These are phyloP conservation scores for Merops nubicus DNA, from an alignment of 2,113 vertebrate genomes.

Conservation along the genomic window DNA sequence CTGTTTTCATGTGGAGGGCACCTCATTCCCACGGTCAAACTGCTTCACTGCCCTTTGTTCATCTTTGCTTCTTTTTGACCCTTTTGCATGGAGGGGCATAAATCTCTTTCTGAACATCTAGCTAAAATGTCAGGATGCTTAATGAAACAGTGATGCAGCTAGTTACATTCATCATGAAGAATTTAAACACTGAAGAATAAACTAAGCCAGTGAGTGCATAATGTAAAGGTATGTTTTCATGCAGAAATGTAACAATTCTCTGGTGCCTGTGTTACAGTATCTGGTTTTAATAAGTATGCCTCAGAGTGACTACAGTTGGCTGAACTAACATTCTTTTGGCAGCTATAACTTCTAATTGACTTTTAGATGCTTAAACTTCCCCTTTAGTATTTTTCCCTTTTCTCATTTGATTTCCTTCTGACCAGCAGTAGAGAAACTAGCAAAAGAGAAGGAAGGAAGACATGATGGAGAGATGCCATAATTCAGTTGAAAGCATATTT, in stretches of 20 bases:
- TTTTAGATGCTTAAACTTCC: neutral
- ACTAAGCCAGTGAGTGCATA: neutral
- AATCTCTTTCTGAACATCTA: neutral
- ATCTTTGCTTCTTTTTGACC: neutral
- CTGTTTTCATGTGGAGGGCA: neutral
- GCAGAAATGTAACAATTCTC: neutral
- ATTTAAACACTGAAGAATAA: neutral
- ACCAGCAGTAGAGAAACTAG: neutral
- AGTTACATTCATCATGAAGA: neutral
- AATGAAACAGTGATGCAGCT: neutral
- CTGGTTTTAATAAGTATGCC: neutral
- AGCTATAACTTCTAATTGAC: neutral
- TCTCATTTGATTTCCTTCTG: neutral
- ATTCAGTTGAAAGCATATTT: neutral
- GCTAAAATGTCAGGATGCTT: neutral
- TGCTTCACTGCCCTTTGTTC: conserved; percentile 6
- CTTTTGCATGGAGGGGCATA: neutral
- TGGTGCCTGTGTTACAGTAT: neutral
- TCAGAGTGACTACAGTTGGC: neutral
- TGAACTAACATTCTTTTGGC: neutral
- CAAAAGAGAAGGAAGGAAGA: neutral
- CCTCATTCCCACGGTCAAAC: neutral
- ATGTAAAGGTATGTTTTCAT: neutral
- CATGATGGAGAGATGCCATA: neutral
- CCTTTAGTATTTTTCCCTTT: neutral